Base-by-base conservation (phyloP, 2,797 vertebrate species). In the Ambastaia sidthimunki region DNA sequence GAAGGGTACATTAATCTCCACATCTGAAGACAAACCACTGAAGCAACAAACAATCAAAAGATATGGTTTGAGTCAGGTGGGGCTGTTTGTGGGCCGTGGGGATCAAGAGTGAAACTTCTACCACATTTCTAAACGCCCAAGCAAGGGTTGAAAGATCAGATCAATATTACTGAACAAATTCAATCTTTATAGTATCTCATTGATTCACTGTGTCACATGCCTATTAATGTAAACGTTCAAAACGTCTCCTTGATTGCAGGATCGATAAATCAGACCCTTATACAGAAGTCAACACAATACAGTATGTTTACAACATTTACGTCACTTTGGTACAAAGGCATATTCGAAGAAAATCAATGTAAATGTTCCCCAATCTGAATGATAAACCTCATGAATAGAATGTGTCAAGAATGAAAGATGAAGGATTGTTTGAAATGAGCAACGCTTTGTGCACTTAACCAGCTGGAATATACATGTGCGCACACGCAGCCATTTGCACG, bases 221-320 rank as follows among this genome's bases (percentile, higher is more conserved):
- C 25, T 68, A 28, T 78, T 66, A 80, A 69, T 80, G 83, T 80
- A 76, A 83, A 75, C 78, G 19, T 37, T 74, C 65, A 65, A 71
- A 74, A 62, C 48, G 65, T 72, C 31, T 52, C 28, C 34, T 34
- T 1, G 60, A 74, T 67, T 63, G 67, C 67, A 52, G n/a, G 28
- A 63, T 78, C 68, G 37, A 71, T 71, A 62, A 50, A 52, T 50
- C 37, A 69, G 23, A 18, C 37, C 55, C 37, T 67, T 10, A 19
- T 44, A 19, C 10, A 59, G n/a, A 41, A 28, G 52, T 19, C 50
- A 57, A 52, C 52, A 59, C 74, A 59, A 68, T 28, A 12, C 10
- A 47, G 25, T 18, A 74, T 31, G 34, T 70, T 63, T 34, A 63
- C 13, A 15, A 16, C 41, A 34, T 62, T 18, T 52, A n/a, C 28